These are phyloP conservation scores for Nemotelus pantherinus DNA, from an alignment of 2,888 invertebrate species.

Conservation along the genomic window DNA sequence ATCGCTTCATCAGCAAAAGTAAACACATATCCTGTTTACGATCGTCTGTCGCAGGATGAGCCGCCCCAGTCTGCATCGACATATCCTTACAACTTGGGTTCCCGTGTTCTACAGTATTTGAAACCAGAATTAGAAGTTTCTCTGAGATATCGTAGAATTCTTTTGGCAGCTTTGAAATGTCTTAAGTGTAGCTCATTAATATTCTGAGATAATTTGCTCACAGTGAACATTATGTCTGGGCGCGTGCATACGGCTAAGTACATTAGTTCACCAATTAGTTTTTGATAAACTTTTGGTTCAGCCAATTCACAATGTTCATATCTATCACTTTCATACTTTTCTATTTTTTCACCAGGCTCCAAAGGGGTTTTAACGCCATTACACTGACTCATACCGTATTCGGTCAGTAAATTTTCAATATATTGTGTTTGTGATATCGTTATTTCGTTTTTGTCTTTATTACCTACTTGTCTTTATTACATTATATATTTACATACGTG, in stretches of 20 bases:
- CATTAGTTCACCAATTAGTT: constrained; percentile 46
- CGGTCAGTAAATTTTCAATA: too few relatives aligned
- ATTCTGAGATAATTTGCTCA: constrained; percentile 51
- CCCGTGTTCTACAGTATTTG: not conserved
- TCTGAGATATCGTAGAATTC: constrained; percentile 56
- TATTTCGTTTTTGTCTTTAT: too few relatives aligned
- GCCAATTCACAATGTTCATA: not conserved
- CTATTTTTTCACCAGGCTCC: not conserved
- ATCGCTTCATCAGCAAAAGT: constrained; percentile 19
- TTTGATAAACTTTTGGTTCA: constrained; percentile 29
- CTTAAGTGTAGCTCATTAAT: not conserved
- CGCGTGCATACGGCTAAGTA: constrained; percentile 48
- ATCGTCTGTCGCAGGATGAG: constrained; percentile 42
- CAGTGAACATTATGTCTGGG: not conserved
- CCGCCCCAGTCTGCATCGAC: constrained; percentile 57
- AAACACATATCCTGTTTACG: constrained; percentile 27
- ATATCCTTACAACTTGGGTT: constrained; percentile 48
- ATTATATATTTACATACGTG: too few relatives aligned
- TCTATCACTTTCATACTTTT: not conserved
- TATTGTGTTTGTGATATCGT: too few relatives aligned
- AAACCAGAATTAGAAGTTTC: constrained; percentile 45
- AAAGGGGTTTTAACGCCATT: too few relatives aligned
- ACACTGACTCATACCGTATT: too few relatives aligned
- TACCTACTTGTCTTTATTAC: too few relatives aligned
- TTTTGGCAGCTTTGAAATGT: constrained; percentile 50